A percentile compares a stretch with the other conserved stretches of the same genome.
Conservation (phyloP, 2,113 vertebrate genomes). For the Leptodactylus fuscus region DNA sequence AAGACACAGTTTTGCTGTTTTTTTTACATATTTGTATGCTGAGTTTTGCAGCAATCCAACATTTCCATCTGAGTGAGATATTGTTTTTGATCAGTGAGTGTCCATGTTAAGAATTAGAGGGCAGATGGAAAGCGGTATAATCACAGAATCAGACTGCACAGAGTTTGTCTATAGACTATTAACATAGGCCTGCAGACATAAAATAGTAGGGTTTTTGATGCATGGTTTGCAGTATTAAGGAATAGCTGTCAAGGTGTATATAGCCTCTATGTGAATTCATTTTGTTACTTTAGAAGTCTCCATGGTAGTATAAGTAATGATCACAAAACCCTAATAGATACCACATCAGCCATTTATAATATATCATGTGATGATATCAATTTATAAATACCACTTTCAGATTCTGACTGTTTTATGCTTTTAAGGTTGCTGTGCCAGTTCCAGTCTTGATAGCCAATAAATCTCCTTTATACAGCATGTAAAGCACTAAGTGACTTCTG, state of each 20-base stretch:
- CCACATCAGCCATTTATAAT: not conserved
- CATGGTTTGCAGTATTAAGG: not conserved
- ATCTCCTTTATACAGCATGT: not conserved
- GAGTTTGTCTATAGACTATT: too few species aligned
- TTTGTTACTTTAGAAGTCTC: not conserved
- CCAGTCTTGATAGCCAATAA: not conserved
- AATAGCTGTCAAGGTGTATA: not conserved
- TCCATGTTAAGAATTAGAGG: too few species aligned
- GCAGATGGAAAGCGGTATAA: too few species aligned
- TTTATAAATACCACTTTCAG: not conserved
- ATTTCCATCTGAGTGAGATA: too few species aligned
- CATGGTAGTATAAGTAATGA: not conserved
- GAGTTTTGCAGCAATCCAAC: too few species aligned
- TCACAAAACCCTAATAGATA: not conserved
- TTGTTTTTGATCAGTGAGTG: too few species aligned
- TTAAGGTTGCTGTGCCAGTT: not conserved
- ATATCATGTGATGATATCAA: not conserved
- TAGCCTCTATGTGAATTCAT: not conserved
- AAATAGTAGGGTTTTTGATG: too few species aligned
- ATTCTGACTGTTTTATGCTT: not conserved
- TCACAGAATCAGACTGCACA: too few species aligned
- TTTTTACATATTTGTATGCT: too few species aligned
- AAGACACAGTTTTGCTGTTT: too few species aligned
- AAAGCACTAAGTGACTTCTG: slow-evolving; percentile 1
- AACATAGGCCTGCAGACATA: too few species aligned